Evolutionary conservation across 2,113 vertebrate species (phyloP).

Genomic region (Chamaetylas fuelleborni): DNA sequence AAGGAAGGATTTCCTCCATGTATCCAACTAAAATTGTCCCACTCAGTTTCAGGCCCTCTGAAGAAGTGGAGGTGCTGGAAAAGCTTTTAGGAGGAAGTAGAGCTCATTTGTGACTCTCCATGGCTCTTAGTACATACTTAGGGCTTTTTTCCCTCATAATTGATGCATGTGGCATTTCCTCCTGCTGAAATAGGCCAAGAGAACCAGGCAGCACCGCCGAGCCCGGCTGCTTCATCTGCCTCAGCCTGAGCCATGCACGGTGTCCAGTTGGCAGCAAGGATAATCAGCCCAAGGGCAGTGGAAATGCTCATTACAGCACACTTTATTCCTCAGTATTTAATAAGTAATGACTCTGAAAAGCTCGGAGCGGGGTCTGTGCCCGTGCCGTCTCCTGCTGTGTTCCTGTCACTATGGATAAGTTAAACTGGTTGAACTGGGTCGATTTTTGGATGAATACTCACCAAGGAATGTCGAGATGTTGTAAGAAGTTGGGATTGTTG

Average conservation of each 20-base stretch:
- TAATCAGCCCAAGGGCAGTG: slow-evolving; percentile 27
- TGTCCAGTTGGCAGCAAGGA: slow-evolving; percentile 24
- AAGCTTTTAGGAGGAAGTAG: not conserved
- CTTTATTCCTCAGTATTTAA: slow-evolving; percentile 6
- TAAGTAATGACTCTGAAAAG: slow-evolving; percentile 48
- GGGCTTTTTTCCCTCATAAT: not conserved
- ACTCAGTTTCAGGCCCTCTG: not conserved
- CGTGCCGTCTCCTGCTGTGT: slow-evolving; percentile 1
- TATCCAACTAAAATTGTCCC: not conserved
- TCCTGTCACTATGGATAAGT: slow-evolving; percentile 36
- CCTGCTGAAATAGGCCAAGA: not conserved
- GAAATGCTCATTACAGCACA: not conserved
- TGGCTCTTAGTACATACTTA: not conserved
- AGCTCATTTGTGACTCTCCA: not conserved
- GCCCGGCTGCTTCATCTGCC: not conserved
- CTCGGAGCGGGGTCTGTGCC: slow-evolving; percentile 40
- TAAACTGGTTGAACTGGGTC: not conserved
- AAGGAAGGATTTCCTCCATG: not conserved
- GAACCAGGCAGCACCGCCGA: not conserved
- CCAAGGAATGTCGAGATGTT: not conserved
- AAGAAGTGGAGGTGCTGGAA: not conserved
- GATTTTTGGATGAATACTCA: slow-evolving; percentile 37
- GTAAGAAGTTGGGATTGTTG: not conserved
- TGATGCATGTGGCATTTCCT: not conserved
- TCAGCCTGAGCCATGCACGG: not conserved